Base-by-base conservation (phyloP, 2,797 vertebrate genomes). In the Syndactyla subalaris region DNA sequence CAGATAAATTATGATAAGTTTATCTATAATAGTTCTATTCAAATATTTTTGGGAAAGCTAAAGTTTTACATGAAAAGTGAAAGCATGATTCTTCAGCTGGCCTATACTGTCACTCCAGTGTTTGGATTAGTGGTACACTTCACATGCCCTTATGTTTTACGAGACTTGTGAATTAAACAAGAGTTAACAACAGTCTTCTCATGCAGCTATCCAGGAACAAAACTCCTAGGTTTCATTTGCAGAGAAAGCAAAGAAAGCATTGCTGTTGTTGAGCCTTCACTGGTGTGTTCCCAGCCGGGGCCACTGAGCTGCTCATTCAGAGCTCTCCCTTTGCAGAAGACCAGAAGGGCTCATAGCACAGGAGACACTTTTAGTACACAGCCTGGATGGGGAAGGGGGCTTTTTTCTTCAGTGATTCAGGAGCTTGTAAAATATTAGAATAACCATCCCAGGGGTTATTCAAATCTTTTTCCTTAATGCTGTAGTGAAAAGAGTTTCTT, bases 301-400 rank as follows among this genome's bases (percentile, higher is more conserved):
- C 26, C 58, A 59, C 17, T 2, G 14, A 65, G 43, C 34, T 0
- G 0, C 38, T 87, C 1, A 6, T 22, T 45, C 17, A 15, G 39
- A 85, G 51, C 32, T 74, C 43, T 87, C 19, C 29, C 38, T 57
- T 39, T 0, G 0, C 32, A 34, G 55, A 72, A 12, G 32, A 51
- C 39, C 48, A 73, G n/a, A 32, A 61, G 14, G 8, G 24, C 20
- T 68, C 12, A 0, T 6, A 54, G 72, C 12, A 13, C 18, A 74
- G 26, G 32, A 32, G 16, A 68, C 5, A 1, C 6, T 74, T 43
- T 10, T 38, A 49, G 21, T 7, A 1, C 1, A 0, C 26, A 20
- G 24, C 14, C 41, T 65, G 45, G 11, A 1, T 76, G 32, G 10
- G 52, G 6, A 88, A 71, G 4, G n/a, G 15, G 6, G 48, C 9